phyloP scores from a whole-genome alignment of 2,888 invertebrate genomes.

The Zeuzera pyrina region DNA sequence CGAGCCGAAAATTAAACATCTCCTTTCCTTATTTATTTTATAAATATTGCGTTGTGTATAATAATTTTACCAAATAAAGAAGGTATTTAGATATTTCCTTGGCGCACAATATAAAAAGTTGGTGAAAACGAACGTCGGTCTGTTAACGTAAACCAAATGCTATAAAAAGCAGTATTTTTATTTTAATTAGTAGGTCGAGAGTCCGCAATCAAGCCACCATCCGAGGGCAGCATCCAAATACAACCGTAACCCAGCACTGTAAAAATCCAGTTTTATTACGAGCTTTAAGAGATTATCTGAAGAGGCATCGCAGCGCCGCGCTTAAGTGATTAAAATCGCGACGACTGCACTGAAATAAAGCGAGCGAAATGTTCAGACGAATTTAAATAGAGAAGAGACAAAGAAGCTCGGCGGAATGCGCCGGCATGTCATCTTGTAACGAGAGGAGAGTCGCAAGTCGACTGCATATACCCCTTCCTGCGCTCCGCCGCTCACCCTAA shows the following conservation, averaged over 20 bases:
- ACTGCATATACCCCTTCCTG: not conserved
- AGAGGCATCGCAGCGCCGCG: slow-evolving; percentile 34
- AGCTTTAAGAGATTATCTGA: slow-evolving; percentile 14
- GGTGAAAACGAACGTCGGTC: too few species aligned
- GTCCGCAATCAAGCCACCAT: not conserved
- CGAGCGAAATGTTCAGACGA: slow-evolving; percentile 50
- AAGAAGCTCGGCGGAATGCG: slow-evolving; percentile 29
- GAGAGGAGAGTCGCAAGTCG: slow-evolving; percentile 9
- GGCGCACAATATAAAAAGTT: too few species aligned
- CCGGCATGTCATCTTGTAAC: slow-evolving; percentile 36
- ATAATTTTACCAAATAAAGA: too few species aligned
- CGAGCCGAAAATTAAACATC: too few species aligned
- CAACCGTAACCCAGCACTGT: slow-evolving; percentile 4
- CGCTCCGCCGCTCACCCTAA: not conserved
- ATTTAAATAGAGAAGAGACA: slow-evolving; percentile 57
- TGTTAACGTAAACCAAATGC: too few species aligned
- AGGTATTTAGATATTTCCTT: too few species aligned
- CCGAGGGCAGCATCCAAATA: slow-evolving; percentile 1
- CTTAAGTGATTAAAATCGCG: slow-evolving; percentile 65
- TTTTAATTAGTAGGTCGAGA: too few species aligned
- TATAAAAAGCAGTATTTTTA: too few species aligned
- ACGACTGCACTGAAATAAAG: slow-evolving; percentile 47
- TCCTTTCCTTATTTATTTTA: too few species aligned
- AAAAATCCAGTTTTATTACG: slow-evolving; percentile 13
- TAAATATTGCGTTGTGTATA: too few species aligned